Evolutionary conservation across 2,888 invertebrate genomes (phyloP).

Genomic region (Nesidiocoris tenuis): DNA sequence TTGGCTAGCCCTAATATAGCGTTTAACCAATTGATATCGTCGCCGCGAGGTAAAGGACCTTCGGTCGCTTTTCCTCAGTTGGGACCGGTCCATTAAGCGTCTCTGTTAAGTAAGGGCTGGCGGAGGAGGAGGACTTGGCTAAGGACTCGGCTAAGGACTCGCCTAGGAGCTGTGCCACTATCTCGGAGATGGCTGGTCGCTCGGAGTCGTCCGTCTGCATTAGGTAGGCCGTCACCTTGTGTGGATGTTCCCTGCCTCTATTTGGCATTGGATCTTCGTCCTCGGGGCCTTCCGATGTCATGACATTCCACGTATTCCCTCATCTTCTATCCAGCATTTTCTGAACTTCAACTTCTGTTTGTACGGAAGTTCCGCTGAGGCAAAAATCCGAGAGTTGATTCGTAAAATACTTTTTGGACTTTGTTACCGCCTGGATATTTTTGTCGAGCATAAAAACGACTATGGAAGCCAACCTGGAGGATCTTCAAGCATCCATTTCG

Average conservation of each 20-base stretch:
- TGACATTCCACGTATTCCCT: constrained; percentile 3
- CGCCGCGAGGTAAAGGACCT: constrained; percentile 27
- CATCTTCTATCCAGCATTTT: too few species aligned
- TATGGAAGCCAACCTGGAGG: too few species aligned
- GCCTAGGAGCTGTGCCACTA: neutral
- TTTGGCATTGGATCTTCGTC: constrained; percentile 29
- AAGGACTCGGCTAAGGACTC: neutral
- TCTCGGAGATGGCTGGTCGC: neutral
- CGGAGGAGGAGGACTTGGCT: neutral
- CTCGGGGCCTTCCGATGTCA: constrained; percentile 25
- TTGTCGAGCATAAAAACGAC: too few species aligned
- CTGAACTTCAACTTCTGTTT: too few species aligned
- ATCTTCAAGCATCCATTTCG: too few species aligned
- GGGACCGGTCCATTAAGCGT: constrained; percentile 24
- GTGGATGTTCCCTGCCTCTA: constrained; percentile 36
- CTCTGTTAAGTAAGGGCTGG: constrained; percentile 22
- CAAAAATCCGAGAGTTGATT: too few species aligned
- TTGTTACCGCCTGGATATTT: too few species aligned
- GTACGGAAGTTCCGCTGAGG: too few species aligned
- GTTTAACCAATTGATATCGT: constrained; percentile 38
- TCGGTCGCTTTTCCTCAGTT: neutral
- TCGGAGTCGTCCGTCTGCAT: constrained; percentile 37
- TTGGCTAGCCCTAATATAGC: constrained; percentile 34
- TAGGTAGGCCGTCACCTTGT: constrained; percentile 37
- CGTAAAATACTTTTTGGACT: too few species aligned